Conservation (phyloP, 2,888 invertebrate genomes). For the Brenthis ino region DNA sequence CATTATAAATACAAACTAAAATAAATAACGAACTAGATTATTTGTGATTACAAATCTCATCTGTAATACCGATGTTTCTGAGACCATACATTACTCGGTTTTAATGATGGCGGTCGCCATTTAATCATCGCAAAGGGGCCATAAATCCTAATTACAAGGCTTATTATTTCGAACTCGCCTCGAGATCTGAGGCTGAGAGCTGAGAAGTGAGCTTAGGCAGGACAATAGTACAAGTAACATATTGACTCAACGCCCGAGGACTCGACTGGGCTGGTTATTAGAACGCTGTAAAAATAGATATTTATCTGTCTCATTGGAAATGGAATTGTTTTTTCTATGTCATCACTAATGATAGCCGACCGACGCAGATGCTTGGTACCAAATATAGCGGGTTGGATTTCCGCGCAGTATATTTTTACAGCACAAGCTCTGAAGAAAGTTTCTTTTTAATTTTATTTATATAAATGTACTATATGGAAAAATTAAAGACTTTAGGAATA, state of each 20-base stretch:
- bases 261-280: constrained; percentile 28
- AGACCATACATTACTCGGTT: constrained; percentile 56
- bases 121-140: constrained; percentile 72
- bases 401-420: too few relatives aligned
- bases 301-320: constrained; percentile 12
- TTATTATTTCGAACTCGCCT: constrained; percentile 73
- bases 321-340: neutral
- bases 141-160: constrained; percentile 77
- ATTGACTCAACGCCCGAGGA: constrained; percentile 43
- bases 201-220: constrained; percentile 49
- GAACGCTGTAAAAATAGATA: constrained; percentile 21
- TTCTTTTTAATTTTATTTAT: too few relatives aligned
- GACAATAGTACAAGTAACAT: constrained; percentile 63
- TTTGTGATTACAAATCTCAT: constrained; percentile 54
- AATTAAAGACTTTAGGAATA: too few relatives aligned
- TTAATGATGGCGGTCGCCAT: constrained; percentile 60
- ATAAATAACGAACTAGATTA: constrained; percentile 41
- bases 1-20: constrained; percentile 20
- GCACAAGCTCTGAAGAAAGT: too few relatives aligned
- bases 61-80: constrained; percentile 52
- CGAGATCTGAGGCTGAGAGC: constrained; percentile 52
- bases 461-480: too few relatives aligned
- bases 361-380: too few relatives aligned
- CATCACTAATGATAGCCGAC: constrained; percentile 1
- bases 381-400: too few relatives aligned